Evolutionary conservation across 2,888 invertebrate genomes (phyloP), one percentile per base, ranked within the genome.

Genomic region (Drosophila neotestacea): DNA sequence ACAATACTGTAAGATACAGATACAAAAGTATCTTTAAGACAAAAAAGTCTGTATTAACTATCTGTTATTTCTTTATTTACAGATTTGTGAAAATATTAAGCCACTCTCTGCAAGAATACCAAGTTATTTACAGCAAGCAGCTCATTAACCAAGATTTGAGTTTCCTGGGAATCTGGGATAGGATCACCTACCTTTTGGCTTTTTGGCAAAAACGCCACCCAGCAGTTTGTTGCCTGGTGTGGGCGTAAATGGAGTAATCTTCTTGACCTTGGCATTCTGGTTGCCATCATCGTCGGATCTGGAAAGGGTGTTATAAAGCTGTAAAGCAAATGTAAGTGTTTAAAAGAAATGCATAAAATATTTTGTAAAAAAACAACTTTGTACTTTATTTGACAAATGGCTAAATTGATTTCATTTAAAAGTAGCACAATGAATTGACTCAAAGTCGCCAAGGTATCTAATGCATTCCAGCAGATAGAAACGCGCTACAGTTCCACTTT

Each of bases 201-300:
- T 93, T 60, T 91, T 91, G 10, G 88, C 91, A 77, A 93, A 92
- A n/a, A 93, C 87, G 41, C 93, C 92, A 38, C 92, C 91, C 32
- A 93, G 77, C 34, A 93, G 72, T 70, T 91, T 92, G 52, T 71
- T 91, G 36, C 90, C 89, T 0, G 90, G 88, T 4, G 90, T 88
- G 34, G 90, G 90, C 6, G 92, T 88, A 44, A 85, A 88, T 5
- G 89, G 83, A 36, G 91, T 91, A 38, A 88, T 73, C 83, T 85
- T 90, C 68, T 87, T 89, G 30, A 76, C 76, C 46, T 77, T 76
- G 41, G 10, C 64, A 77, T 77, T 76, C 1, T 61, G 51, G 1
- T 46, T 65, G 30, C 73, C 55, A 54, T 88, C 73, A 44, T 79
- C 83, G 11, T 81, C 62, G 6, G 73, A 70, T 62, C 72, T 63